Base-by-base conservation (phyloP, 2,888 invertebrate genomes). In the Lithosia quadra region DNA sequence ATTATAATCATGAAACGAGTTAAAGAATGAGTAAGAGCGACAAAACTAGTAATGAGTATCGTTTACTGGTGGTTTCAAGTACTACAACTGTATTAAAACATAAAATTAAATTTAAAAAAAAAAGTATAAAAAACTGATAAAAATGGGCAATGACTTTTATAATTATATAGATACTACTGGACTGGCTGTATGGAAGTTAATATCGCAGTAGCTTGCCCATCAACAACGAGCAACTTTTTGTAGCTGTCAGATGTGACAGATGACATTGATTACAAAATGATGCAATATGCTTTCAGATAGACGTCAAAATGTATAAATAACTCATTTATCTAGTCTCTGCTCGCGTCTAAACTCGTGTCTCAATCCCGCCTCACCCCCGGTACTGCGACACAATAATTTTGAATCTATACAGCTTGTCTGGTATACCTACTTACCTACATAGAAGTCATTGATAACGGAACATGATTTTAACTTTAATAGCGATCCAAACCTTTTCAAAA, bases 1-100 rank as follows among this genome's bases (percentile, higher is more conserved):
- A 86, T 80, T 83, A 79, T 73, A 71, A 80, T 67, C 34, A 22
- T 60, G 21, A 77, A 79, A 72, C 71, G 18, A 57, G 60, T 73
- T n/a, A n/a, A 73, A 73, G 60, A 60, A 56, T 67, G 65, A 68
- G 53, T 68, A 74, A 72, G 28, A 72, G 67, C 67, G 75, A 75
- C 65, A 62, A 53, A 65, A 59, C 61, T 73, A 76, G 73, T 65
- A 67, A 71, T 73, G 64, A 33, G n/a, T 56, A 65, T 67, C 72
- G 71, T 78, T 70, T 71, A 65, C 60, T 67, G 81, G 76, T 67
- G 75, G 80, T 71, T 59, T 5, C 49, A 15, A 60, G 34, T 67
- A 72, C 61, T 65, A 66, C 33, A 34, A 55, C 55, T 33, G 24
- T 36, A 39, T 28, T 33, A 21, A 22, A 55, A 60, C 24, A 22